These are phyloP conservation scores for Ommatoiulus sabulosus DNA, from an alignment of 2,888 invertebrate genomes.

Conservation along the genomic window DNA sequence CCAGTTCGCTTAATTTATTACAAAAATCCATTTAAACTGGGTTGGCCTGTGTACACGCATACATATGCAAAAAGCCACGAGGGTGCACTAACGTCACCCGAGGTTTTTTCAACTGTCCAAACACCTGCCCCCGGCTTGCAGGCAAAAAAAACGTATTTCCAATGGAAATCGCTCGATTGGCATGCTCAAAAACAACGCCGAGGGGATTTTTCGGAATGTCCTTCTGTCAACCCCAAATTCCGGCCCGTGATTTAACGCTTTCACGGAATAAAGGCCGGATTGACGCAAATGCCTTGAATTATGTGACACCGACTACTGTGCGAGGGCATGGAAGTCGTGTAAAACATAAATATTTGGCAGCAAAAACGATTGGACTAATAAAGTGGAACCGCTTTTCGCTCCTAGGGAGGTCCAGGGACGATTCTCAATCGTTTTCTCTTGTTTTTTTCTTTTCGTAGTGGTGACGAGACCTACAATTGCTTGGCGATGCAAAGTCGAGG, in stretches of 20 bases:
- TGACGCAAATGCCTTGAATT: constrained; percentile 21
- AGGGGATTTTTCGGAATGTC: neutral
- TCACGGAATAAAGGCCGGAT: neutral
- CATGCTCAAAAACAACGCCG: neutral
- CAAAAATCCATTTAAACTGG: constrained; percentile 26
- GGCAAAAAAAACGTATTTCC: neutral
- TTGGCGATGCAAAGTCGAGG: constrained; percentile 73
- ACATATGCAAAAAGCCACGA: neutral
- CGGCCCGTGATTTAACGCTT: neutral
- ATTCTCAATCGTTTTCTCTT: constrained; percentile 31
- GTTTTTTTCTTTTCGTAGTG: constrained; percentile 66
- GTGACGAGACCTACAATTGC: constrained; percentile 74
- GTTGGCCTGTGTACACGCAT: constrained; percentile 17
- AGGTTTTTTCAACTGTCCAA: neutral
- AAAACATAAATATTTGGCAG: constrained; percentile 4
- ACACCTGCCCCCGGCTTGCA: neutral
- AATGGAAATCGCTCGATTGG: neutral
- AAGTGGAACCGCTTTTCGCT: neutral
- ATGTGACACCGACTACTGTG: constrained; percentile 28
- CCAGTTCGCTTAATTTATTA: constrained; percentile 32
- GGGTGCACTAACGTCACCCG: neutral
- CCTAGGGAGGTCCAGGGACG: constrained; percentile 12
- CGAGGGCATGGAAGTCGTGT: neutral
- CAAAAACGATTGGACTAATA: constrained; percentile 25
- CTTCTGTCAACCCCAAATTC: constrained; percentile 10